Conservation (phyloP, 2,113 vertebrate genomes). For the Rhinichthys klamathensis region DNA sequence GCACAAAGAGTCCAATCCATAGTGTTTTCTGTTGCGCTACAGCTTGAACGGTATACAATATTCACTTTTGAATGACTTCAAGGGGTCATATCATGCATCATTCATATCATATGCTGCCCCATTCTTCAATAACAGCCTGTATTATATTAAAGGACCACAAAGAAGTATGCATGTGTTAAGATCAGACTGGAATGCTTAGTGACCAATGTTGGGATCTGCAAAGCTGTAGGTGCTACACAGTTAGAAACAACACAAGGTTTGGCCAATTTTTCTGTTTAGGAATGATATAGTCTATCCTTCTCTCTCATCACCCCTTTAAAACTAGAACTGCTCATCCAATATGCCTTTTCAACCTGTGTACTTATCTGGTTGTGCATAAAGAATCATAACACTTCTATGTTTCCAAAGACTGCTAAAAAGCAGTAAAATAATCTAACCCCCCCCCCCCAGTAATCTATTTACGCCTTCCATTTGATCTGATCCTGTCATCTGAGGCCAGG, state of each 20-base stretch:
- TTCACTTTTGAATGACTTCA: slow-evolving; percentile 23
- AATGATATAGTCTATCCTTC: neutral
- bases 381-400: neutral
- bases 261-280: neutral
- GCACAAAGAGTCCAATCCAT: neutral
- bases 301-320: neutral
- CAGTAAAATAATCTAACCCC: neutral
- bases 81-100: slow-evolving; percentile 27
- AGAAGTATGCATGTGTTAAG: neutral
- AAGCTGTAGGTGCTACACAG: neutral
- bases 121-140: slow-evolving; percentile 58
- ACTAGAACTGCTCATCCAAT: neutral
- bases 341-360: neutral
- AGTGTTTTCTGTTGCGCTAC: neutral
- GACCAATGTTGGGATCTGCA: neutral
- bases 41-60: neutral
- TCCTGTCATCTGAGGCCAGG: neutral
- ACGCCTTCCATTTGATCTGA: neutral
- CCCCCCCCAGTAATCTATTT: neutral
- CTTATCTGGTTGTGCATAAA: neutral
- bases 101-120: neutral
- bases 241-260: neutral
- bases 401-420: neutral
- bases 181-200: neutral
- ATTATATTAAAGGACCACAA: slow-evolving; percentile 25